These are phyloP conservation scores for Mactra quadrangularis DNA, from an alignment of 1,140 invertebrate genomes.

Conservation along the genomic window DNA sequence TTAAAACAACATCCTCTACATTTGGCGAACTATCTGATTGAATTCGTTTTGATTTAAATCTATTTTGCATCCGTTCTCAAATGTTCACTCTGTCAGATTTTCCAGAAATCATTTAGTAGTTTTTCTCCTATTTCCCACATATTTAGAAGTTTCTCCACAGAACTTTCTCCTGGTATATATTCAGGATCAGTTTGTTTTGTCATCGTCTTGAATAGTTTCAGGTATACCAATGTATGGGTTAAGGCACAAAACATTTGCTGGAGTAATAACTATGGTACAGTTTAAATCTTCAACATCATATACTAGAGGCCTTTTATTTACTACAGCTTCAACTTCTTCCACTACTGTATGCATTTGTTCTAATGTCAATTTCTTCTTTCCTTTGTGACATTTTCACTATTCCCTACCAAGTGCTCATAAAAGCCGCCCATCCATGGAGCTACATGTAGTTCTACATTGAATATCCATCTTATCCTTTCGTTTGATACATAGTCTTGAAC, in stretches of 20 bases:
- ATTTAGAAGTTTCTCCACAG: background rate
- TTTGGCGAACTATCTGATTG: background rate
- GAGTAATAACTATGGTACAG: background rate
- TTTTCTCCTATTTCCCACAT: slow-evolving; percentile 29
- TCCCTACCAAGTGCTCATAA: slow-evolving; percentile 12
- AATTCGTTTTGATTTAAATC: background rate
- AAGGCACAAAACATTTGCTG: slow-evolving; percentile 1
- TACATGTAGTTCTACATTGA: background rate
- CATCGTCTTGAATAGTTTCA: background rate
- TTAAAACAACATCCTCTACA: background rate
- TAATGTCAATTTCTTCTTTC: background rate
- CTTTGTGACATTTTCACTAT: slow-evolving; percentile 15
- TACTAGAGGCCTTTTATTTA: slow-evolving; percentile 5
- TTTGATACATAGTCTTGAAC: slow-evolving; percentile 6
- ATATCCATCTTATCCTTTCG: slow-evolving; percentile 9
- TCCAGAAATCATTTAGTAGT: background rate
- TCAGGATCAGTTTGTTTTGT: background rate
- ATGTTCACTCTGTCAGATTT: slow-evolving; percentile 2
- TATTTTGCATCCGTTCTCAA: slow-evolving; percentile 1
- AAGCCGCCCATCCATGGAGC: slow-evolving; percentile 16
- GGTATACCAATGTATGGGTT: background rate
- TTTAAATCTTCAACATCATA: slow-evolving; percentile 21
- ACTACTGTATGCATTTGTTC: slow-evolving; percentile 17
- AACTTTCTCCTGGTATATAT: slow-evolving; percentile 1
- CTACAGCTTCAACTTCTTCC: slow-evolving; percentile 13